A percentile compares a stretch with the other conserved stretches of the same genome.
Evolutionary conservation across 2,113 vertebrate genomes (phyloP).

Genomic region (Hydrolagus affinis): DNA sequence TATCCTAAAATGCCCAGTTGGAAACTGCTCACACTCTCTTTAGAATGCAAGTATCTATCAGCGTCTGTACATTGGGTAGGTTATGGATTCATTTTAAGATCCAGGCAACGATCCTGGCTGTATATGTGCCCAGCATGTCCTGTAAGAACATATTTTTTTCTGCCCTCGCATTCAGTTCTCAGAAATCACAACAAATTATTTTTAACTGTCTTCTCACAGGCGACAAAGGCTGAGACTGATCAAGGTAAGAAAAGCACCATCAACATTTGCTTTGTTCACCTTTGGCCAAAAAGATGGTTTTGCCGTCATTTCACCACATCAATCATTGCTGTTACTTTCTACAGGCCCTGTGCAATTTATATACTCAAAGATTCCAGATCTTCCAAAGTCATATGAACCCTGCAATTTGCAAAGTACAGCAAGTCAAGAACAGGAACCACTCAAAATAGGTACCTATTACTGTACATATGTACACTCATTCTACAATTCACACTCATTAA

Average conservation of each 20-base stretch:
- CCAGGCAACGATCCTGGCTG: not conserved
- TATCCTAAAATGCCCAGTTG: too few relatives aligned
- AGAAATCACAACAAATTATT: constrained; percentile 38
- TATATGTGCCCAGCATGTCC: not conserved
- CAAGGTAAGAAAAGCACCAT: constrained; percentile 60
- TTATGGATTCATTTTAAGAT: not conserved
- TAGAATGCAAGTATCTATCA: not conserved
- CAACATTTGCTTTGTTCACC: not conserved
- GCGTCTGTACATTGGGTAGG: not conserved
- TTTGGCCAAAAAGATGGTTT: not conserved
- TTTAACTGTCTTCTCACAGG: constrained; percentile 62
- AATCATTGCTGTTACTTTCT: constrained; percentile 38
- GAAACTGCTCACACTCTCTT: not conserved
- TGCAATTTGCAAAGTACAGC: constrained; percentile 51
- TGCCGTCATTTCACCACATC: not conserved
- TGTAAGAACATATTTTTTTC: not conserved
- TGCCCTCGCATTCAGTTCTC: constrained; percentile 37
- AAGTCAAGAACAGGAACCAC: constrained; percentile 54
- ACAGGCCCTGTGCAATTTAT: constrained; percentile 56
- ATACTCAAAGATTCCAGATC: constrained; percentile 63
- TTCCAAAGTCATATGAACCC: constrained; percentile 59
- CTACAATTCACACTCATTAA: not conserved
- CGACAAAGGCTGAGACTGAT: constrained; percentile 61
- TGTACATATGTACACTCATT: not conserved
- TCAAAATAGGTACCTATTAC: constrained; percentile 70